Percentiles rank a stretch among this genome's conserved stretches.
Conservation (phyloP, 1,140 invertebrate genomes). For the Drosophila azteca region DNA sequence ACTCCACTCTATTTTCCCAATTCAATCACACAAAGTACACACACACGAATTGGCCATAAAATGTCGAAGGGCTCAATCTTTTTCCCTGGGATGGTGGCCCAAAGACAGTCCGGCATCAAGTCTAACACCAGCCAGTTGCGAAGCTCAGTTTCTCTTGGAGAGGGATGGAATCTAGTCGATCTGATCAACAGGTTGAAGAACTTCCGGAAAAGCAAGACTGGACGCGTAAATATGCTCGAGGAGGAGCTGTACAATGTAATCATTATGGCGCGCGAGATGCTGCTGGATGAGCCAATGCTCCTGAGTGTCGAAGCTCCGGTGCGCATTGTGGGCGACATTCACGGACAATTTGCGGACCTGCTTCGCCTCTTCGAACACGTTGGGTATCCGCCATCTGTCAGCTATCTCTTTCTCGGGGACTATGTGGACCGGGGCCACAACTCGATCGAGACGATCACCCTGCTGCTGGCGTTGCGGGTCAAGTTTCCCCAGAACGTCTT, state of each 20-base stretch:
- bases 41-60: no score
- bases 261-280: constrained; percentile 97
- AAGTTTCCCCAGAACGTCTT: constrained; percentile 94
- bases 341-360: constrained; percentile 98
- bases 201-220: neutral
- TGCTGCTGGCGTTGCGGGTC: constrained; percentile 97
- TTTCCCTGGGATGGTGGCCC: no score
- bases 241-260: constrained; percentile 11
- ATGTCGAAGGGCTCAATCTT: no score
- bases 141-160: no score
- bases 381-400: constrained; percentile 98
- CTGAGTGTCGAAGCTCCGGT: constrained; percentile 98
- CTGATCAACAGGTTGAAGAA: neutral
- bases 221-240: neutral
- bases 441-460: constrained; percentile 93
- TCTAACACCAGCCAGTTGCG: no score
- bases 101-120: no score
- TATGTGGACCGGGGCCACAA: constrained; percentile 93
- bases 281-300: constrained; percentile 98
- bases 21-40: no score
- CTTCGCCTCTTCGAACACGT: constrained; percentile 98
- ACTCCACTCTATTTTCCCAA: no score
- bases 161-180: neutral
- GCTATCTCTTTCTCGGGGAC: constrained; percentile 98
- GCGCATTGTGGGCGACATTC: constrained; percentile 99